Conservation (phyloP, 2,113 vertebrate genomes). For the Pao palembangensis region DNA sequence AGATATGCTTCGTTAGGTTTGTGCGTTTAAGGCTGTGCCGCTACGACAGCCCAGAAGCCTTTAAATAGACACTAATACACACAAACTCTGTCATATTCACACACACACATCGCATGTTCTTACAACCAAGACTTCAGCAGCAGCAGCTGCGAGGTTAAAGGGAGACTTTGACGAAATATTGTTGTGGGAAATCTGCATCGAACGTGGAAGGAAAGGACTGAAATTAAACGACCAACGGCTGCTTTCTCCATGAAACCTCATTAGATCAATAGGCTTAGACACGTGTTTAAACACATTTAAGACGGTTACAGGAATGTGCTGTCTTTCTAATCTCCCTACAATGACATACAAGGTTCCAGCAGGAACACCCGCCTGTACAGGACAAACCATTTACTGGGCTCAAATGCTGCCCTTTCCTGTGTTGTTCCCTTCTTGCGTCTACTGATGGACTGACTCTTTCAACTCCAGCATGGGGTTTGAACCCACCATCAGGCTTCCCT, state of each 20-base stretch:
- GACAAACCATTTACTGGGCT: too few species aligned
- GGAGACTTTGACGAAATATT: slow-evolving; percentile 28
- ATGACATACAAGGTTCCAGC: slow-evolving; percentile 11
- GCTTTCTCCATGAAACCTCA: slow-evolving; percentile 24
- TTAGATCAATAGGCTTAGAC: slow-evolving; percentile 11
- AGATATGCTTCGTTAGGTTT: slow-evolving; percentile 63
- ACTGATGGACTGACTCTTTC: slow-evolving; percentile 12
- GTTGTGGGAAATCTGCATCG: not conserved
- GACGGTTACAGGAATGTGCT: too few species aligned
- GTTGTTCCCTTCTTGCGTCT: slow-evolving; percentile 31
- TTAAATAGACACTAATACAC: slow-evolving; percentile 22
- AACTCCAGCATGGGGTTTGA: slow-evolving; percentile 10
- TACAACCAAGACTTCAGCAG: slow-evolving; percentile 40
- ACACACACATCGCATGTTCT: slow-evolving; percentile 12
- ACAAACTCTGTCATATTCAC: slow-evolving; percentile 15
- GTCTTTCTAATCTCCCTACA: slow-evolving; percentile 7
- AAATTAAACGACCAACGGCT: slow-evolving; percentile 41
- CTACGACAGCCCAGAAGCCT: slow-evolving; percentile 41
- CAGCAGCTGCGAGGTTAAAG: slow-evolving; percentile 54
- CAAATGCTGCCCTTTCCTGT: slow-evolving; percentile 11
- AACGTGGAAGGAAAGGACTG: not conserved
- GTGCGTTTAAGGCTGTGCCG: slow-evolving; percentile 63
- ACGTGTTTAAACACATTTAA: not conserved
- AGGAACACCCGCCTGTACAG: slow-evolving; percentile 9
- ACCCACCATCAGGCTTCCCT: slow-evolving; percentile 7